phyloP scores from a whole-genome alignment of 2,797 vertebrate genomes.

The Lagodon rhomboides region DNA sequence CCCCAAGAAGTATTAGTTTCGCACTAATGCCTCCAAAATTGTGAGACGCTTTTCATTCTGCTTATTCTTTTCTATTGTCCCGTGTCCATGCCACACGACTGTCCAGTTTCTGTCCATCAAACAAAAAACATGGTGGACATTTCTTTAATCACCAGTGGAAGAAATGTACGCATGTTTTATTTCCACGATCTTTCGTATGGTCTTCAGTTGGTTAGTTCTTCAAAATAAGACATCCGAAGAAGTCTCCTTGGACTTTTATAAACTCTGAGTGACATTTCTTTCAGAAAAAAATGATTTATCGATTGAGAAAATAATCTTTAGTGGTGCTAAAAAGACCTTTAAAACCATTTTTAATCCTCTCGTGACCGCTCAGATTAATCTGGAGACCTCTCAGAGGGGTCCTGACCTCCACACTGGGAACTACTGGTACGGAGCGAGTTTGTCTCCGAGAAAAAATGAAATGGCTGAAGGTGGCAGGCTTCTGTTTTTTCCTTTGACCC shows the following conservation, averaged over 20 bases:
- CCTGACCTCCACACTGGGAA: background rate
- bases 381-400: background rate
- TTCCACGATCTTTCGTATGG: too few relatives aligned
- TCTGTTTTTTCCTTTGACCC: slow-evolving; percentile 52
- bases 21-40: too few relatives aligned
- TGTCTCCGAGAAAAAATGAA: slow-evolving; percentile 37
- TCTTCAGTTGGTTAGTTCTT: too few relatives aligned
- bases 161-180: too few relatives aligned
- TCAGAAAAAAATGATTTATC: background rate
- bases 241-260: background rate
- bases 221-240: background rate
- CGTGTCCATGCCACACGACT: too few relatives aligned
- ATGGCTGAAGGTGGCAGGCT: slow-evolving; percentile 28
- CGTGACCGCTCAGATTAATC: background rate
- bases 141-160: too few relatives aligned
- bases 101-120: too few relatives aligned
- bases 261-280: background rate
- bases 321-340: background rate
- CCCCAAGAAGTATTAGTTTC: too few relatives aligned
- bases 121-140: too few relatives aligned
- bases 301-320: background rate
- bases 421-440: background rate
- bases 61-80: too few relatives aligned
- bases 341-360: background rate
- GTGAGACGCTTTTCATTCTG: too few relatives aligned